Percentiles rank a stretch among this genome's conserved stretches.
phyloP scores from a whole-genome alignment of 2,113 vertebrate species.

The Eurypyga helias region DNA sequence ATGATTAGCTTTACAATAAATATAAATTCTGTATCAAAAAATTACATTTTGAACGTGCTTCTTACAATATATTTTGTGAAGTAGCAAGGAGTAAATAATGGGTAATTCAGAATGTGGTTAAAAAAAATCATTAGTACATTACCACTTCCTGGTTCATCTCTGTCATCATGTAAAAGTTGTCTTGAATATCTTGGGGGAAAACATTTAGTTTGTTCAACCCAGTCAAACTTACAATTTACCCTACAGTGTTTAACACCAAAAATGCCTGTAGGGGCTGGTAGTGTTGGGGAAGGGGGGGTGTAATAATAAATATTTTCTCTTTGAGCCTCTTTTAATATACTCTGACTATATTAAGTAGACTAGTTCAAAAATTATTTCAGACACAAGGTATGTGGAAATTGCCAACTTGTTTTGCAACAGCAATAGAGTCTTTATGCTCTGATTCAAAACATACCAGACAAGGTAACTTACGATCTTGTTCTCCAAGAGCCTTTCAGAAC shows the following conservation, averaged over 20 bases:
- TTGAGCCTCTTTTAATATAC: background rate
- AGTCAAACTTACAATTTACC: background rate
- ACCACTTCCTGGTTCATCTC: background rate
- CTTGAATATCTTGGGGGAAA: background rate
- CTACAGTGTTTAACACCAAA: background rate
- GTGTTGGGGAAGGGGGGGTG: background rate
- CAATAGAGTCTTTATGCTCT: background rate
- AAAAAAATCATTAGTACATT: background rate
- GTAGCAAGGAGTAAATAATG: background rate
- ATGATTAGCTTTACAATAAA: background rate
- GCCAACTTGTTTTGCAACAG: background rate
- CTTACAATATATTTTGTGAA: background rate
- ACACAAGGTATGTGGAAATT: background rate
- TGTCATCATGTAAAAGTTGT: background rate
- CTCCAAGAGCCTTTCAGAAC: background rate
- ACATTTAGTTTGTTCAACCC: background rate
- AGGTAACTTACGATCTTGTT: background rate
- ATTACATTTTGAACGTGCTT: background rate
- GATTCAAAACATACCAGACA: background rate
- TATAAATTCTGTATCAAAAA: background rate
- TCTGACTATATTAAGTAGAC: background rate
- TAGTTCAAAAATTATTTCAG: background rate
- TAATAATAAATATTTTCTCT: background rate
- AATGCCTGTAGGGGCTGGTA: background rate
- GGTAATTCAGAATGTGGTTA: background rate